Evolutionary conservation across 2,113 vertebrate species (phyloP).

Genomic region (Fregata magnificens): DNA sequence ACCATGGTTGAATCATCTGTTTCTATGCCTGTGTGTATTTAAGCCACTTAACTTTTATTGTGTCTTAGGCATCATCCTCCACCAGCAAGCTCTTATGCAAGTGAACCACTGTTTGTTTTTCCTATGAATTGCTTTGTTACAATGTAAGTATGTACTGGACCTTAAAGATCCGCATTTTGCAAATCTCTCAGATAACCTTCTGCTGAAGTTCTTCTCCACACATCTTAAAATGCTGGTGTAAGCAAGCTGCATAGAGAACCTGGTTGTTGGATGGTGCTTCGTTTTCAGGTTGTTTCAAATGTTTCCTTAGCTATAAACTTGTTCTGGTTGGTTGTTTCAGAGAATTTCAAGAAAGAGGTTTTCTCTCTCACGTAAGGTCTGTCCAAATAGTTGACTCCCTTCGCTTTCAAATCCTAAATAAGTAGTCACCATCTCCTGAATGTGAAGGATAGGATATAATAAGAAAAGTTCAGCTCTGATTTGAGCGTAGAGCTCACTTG

Average conservation of each 20-base stretch:
- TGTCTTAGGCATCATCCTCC: neutral
- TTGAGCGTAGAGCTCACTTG: neutral
- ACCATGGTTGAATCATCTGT: neutral
- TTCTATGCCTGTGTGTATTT: neutral
- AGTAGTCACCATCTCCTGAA: neutral
- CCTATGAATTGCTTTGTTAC: neutral
- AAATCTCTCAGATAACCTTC: neutral
- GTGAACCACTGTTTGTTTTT: neutral
- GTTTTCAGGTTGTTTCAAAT: neutral
- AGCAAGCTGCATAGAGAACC: neutral
- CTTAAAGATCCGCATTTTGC: neutral
- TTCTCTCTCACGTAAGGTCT: neutral
- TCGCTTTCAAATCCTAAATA: neutral
- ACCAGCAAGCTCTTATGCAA: neutral
- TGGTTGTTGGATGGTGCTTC: neutral
- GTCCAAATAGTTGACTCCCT: neutral
- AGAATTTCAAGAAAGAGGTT: neutral
- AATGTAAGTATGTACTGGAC: neutral
- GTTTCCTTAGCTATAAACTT: neutral
- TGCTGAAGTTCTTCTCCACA: neutral
- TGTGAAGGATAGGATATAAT: neutral
- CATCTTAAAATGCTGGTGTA: neutral
- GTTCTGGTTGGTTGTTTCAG: neutral
- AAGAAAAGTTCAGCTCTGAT: neutral
- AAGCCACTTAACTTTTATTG: neutral